Percentiles rank a stretch among this genome's conserved stretches.
phyloP scores from a whole-genome alignment of 2,888 invertebrate species.

The Mechanitis messenoides region DNA sequence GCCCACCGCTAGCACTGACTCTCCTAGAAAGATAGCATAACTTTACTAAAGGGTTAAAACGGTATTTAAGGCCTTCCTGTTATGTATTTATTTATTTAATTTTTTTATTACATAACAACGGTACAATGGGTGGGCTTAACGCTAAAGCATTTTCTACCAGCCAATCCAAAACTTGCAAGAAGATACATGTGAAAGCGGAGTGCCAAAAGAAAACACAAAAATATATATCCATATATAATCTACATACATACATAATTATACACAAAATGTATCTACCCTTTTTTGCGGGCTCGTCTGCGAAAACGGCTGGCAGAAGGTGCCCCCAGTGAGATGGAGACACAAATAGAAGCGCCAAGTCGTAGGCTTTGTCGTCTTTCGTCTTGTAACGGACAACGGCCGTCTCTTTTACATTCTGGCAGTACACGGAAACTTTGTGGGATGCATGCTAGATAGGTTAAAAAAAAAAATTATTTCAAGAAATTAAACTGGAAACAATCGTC shows the following conservation, averaged over 20 bases:
- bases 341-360: conserved; percentile 67
- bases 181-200: too few species aligned
- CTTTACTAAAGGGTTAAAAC: neutral
- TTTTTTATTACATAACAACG: too few species aligned
- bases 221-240: too few species aligned
- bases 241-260: neutral
- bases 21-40: conserved; percentile 54
- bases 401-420: conserved; percentile 57
- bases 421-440: conserved; percentile 55
- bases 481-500: too few species aligned
- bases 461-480: too few species aligned
- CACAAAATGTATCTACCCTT: conserved; percentile 46
- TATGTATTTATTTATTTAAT: too few species aligned
- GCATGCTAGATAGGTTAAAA: conserved; percentile 45
- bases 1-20: conserved; percentile 75
- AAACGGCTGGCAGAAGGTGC: conserved; percentile 48
- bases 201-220: too few species aligned
- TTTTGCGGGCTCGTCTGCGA: conserved; percentile 49
- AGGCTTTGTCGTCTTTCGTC: conserved; percentile 62
- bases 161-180: too few species aligned
- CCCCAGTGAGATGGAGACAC: conserved; percentile 54
- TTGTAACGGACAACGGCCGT: conserved; percentile 69
- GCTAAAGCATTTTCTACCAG: too few species aligned
- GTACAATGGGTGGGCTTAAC: too few species aligned
- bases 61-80: too few species aligned